phyloP scores from a whole-genome alignment of 2,113 vertebrate genomes.

The Daboia siamensis region DNA sequence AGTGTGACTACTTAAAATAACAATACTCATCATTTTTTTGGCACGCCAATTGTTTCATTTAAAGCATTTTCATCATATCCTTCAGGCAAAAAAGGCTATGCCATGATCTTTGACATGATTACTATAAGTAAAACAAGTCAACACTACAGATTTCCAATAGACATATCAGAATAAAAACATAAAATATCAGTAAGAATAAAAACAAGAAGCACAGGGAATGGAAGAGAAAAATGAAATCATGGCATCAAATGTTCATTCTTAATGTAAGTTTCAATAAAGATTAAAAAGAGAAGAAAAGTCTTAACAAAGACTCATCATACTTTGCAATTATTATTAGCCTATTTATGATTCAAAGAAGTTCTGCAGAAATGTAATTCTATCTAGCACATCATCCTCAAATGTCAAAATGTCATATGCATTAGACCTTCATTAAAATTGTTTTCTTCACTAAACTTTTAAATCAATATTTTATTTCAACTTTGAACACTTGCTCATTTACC shows the following conservation, averaged over 20 bases:
- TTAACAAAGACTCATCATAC: not conserved
- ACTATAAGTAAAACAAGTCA: not conserved
- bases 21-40: not conserved
- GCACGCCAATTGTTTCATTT: not conserved
- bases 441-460: not conserved
- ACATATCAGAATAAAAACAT: not conserved
- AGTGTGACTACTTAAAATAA: not conserved
- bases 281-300: not conserved
- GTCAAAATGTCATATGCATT: not conserved
- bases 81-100: not conserved
- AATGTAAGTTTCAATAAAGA: not conserved
- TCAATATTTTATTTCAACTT: conserved; percentile 34
- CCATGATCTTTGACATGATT: not conserved
- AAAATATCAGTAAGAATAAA: not conserved
- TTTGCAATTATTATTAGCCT: not conserved
- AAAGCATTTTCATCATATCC: not conserved
- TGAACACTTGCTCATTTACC: conserved; percentile 71
- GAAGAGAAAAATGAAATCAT: not conserved
- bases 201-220: not conserved
- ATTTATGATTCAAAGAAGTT: not conserved
- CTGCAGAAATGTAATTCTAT: not conserved
- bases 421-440: not conserved
- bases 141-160: not conserved
- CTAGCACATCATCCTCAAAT: not conserved
- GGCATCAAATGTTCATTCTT: not conserved